Evolutionary conservation across 2,888 invertebrate species (phyloP), one percentile per base, ranked within the genome.

Genomic region (Noctua janthe): DNA sequence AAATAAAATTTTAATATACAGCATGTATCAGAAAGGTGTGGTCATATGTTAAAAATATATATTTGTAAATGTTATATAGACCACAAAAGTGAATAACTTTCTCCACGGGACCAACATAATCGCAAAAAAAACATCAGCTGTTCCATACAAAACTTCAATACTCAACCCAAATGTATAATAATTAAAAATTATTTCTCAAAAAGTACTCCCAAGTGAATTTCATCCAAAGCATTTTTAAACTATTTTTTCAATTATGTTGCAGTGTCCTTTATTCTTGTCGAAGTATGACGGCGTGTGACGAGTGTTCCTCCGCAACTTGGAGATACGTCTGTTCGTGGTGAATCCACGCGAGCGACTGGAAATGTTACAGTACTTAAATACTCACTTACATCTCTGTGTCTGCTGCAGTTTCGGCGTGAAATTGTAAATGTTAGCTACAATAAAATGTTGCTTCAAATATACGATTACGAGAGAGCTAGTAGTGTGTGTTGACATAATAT

Each of bases 311-410:
- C 20, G 80, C 5, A 73, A 17, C 56, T 82, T 15, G 39, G 54
- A 66, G 47, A 64, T 56, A 66, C 54, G 39, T 49, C 39, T 66
- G 64, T 29, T 73, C 73, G 35, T 39, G 56, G 54, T 67, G 49
- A 80, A 82, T 49, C 49, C 56, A 67, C 13, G 29, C 49, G 29
- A 49, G 23, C 23, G 56, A 74, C 49, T 82, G 47, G 8, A 29
- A 13, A 29, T 64, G 23, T 49, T 66, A 82, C 64, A 47, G n/a
- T 47, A n/a, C 47, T 69, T 69, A 15, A 4, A 17, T 69, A 20
- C n/a, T 4, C 7, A 39, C 66, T 35, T 20, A 64, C 35, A 8
- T 20, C 10, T 66, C 10, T 66, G 64, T 10, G 17, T 80, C 8
- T 11, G 1, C 10, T 43, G 23, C 35, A 20, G 20, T 51, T 49